Conservation (phyloP, 2,888 invertebrate species). For the Polietes domitor region DNA sequence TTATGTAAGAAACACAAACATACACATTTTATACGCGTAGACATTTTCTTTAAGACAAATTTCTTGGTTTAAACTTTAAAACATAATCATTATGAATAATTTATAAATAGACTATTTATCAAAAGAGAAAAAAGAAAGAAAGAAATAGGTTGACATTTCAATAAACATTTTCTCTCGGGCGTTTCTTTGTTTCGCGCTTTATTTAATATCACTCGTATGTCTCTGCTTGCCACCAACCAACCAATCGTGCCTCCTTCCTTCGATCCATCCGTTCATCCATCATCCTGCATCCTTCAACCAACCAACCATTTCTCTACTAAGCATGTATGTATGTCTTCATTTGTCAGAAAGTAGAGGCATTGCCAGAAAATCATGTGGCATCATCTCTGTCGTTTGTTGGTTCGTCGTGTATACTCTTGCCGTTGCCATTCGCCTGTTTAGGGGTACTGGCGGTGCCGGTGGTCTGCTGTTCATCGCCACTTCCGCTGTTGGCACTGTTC, state of each 20-base stretch:
- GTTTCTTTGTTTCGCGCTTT: background rate
- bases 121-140: constrained; percentile 1
- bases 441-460: constrained; percentile 29
- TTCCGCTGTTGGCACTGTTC: constrained; percentile 70
- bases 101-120: constrained; percentile 33
- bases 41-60: background rate
- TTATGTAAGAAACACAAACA: constrained; percentile 8
- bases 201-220: constrained; percentile 59
- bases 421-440: constrained; percentile 70
- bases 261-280: constrained; percentile 5
- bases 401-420: constrained; percentile 72
- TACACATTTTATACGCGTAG: background rate
- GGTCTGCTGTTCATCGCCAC: constrained; percentile 59
- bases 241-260: constrained; percentile 10
- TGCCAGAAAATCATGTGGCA: constrained; percentile 72
- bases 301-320: background rate
- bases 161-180: constrained; percentile 18
- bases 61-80: constrained; percentile 4
- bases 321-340: constrained; percentile 27
- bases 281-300: background rate
- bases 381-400: constrained; percentile 70
- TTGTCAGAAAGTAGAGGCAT: constrained; percentile 27
- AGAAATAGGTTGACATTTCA: constrained; percentile 10
- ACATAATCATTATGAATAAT: constrained; percentile 28
- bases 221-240: constrained; percentile 4